Conservation (phyloP, 2,113 vertebrate species). For the Astur gentilis region DNA sequence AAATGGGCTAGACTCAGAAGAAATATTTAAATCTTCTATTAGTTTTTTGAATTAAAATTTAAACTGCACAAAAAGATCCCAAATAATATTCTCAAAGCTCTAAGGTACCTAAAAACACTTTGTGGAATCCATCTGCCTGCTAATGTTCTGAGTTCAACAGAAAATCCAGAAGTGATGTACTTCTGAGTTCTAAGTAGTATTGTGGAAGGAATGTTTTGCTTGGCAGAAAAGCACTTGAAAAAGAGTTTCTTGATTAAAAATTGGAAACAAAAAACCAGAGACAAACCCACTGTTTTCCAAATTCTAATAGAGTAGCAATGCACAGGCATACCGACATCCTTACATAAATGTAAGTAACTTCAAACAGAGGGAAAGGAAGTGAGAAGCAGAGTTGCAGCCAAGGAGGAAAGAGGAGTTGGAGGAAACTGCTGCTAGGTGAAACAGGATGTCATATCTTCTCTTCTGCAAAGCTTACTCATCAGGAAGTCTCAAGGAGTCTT, state of each 20-base stretch:
- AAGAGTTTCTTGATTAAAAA: not conserved
- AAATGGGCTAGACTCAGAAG: slow-evolving; percentile 37
- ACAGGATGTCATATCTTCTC: not conserved
- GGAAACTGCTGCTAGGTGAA: not conserved
- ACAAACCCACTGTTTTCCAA: not conserved
- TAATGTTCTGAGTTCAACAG: not conserved
- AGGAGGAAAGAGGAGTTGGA: not conserved
- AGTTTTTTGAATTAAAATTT: slow-evolving; percentile 38
- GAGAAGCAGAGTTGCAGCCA: not conserved
- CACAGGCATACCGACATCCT: not conserved
- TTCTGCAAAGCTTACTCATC: not conserved
- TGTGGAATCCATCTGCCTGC: not conserved
- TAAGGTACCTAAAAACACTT: not conserved
- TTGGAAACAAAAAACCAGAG: not conserved
- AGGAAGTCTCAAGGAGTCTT: not conserved
- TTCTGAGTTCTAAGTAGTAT: not conserved
- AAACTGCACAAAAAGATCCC: not conserved
- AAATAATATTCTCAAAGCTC: slow-evolving; percentile 26
- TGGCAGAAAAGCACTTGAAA: not conserved
- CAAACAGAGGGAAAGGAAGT: not conserved
- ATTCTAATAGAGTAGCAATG: not conserved
- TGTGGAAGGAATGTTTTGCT: not conserved
- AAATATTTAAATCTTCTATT: slow-evolving; percentile 39
- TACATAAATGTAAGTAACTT: not conserved
- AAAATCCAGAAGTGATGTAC: not conserved